Evolutionary conservation across 2,113 vertebrate species (phyloP), one percentile per base, ranked within the genome.

Genomic region (Malurus melanocephalus): DNA sequence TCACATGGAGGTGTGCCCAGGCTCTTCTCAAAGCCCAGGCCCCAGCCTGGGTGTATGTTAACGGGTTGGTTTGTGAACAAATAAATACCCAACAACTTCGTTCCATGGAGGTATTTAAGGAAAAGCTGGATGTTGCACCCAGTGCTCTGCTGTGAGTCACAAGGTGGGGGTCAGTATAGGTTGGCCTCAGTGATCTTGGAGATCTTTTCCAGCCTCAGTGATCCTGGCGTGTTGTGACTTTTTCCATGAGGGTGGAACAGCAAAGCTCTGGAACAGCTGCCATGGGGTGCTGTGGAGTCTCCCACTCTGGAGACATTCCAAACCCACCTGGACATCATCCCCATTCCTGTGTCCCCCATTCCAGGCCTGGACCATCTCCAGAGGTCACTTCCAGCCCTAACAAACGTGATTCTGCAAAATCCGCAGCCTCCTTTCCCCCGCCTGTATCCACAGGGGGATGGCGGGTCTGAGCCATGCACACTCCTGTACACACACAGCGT

Each of bases 11-110:
- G 33, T 7, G 22, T 13, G 33, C 8, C 32, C 33, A 28, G 48
- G 55, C 23, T 53, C 28, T 57, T 22, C 16, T 8, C 32, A 4
- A 57, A 32, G 26, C 28, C 20, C 38, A 35, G 42, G 17, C 49
- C 33, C 3, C 7, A 4, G 2, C 1, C 27, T n/a, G 21, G 1
- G 6, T 21, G 35, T 2, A 3, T 0, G 0, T 10, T 56, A 38
- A 6, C 1, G 18, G 32, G 16, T 53, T 51, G 26, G 4, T 42
- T 72, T 13, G 17, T 10, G 7, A 16, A 9, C 10, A 52, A 57
- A 49, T n/a, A 26, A 68, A 24, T 6, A 2, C 7, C 24, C 32
- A 16, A 7, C 10, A 3, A 3, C 28, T 73, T n/a, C 8, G 1
- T n/a, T 52, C 38, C 9, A 0, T 33, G 19, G 28, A 33, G n/a